Evolutionary conservation across 1,140 invertebrate genomes (phyloP).

Genomic region (Ganaspis sp.): DNA sequence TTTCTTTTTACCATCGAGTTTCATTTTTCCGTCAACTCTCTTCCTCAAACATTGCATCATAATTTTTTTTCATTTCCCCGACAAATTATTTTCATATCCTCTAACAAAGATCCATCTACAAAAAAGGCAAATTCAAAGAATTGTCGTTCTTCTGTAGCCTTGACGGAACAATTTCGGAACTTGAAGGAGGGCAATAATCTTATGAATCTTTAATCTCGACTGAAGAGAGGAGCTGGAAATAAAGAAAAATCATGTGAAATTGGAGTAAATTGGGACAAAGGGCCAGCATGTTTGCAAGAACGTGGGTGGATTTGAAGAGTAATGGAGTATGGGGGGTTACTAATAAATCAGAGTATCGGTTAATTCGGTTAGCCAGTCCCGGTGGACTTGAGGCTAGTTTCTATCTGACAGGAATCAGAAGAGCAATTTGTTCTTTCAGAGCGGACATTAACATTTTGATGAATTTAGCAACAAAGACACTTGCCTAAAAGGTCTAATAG

Average conservation of each 20-base stretch:
- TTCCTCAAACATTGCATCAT: neutral
- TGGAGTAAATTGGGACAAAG: slow-evolving; percentile 11
- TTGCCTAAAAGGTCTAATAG: neutral
- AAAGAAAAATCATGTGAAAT: neutral
- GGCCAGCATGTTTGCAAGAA: neutral
- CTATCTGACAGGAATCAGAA: slow-evolving; percentile 26
- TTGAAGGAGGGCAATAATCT: neutral
- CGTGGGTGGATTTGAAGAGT: slow-evolving; percentile 22
- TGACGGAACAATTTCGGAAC: no score
- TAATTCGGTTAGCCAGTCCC: slow-evolving; percentile 50
- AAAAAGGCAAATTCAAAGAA: no score
- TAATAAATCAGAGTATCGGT: slow-evolving; percentile 50
- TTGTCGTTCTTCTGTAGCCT: no score
- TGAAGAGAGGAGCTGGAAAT: neutral
- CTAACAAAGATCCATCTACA: no score
- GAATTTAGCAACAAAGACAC: slow-evolving; percentile 37
- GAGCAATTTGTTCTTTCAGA: slow-evolving; percentile 40
- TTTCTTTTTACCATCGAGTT: slow-evolving; percentile 14
- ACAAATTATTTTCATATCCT: neutral
- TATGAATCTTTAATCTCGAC: neutral
- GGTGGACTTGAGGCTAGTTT: slow-evolving; percentile 39
- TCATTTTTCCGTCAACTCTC: neutral
- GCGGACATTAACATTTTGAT: slow-evolving; percentile 54
- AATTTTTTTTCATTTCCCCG: neutral
- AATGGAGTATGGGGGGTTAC: slow-evolving; percentile 29